Evolutionary conservation across 2,888 invertebrate species (phyloP).

Genomic region (Erynnis tages): DNA sequence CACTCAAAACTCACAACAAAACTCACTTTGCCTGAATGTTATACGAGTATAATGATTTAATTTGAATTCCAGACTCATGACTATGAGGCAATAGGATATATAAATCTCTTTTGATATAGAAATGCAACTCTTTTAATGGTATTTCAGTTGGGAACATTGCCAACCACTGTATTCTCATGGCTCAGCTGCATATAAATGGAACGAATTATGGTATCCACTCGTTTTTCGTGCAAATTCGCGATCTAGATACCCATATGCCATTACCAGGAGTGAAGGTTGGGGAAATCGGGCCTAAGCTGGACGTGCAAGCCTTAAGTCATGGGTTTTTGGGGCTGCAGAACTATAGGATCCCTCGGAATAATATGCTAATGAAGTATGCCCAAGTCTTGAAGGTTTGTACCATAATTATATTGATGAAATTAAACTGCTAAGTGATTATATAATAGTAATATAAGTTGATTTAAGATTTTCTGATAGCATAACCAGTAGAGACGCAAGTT

Average conservation of each 20-base stretch:
- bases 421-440: no score
- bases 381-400: slow-evolving; percentile 86
- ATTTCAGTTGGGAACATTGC: slow-evolving; percentile 93
- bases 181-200: slow-evolving; percentile 90
- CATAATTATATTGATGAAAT: no score
- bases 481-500: no score
- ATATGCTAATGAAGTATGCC: slow-evolving; percentile 96
- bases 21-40: no score
- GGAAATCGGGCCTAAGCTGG: slow-evolving; percentile 95
- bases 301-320: slow-evolving; percentile 93
- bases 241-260: slow-evolving; percentile 91
- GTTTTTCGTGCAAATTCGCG: slow-evolving; percentile 93
- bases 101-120: no score
- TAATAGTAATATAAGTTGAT: no score
- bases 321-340: slow-evolving; percentile 93
- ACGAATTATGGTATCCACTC: slow-evolving; percentile 92
- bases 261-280: slow-evolving; percentile 93
- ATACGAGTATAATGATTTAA: no score
- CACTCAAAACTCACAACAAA: no score
- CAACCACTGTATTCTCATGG: slow-evolving; percentile 94
- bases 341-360: slow-evolving; percentile 90
- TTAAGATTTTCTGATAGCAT: no score
- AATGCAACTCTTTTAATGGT: no score
- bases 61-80: no score
- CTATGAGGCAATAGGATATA: no score